Evolutionary conservation across 1,140 invertebrate genomes (phyloP).

Genomic region (Cecropterus lyciades): DNA sequence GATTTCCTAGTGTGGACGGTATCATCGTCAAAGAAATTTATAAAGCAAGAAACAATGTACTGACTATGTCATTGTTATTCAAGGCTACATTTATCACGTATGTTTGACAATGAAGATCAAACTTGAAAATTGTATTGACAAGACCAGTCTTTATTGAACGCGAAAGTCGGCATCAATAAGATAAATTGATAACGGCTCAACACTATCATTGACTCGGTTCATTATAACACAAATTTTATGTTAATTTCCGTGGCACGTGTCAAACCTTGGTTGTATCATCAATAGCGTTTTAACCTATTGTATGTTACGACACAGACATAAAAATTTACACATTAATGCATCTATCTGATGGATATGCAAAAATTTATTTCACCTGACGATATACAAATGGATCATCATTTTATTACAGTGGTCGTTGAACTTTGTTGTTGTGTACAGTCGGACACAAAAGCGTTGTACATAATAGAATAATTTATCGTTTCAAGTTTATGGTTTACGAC

Average conservation of each 20-base stretch:
- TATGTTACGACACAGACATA: slow-evolving; percentile 41
- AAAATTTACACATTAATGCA: slow-evolving; percentile 72
- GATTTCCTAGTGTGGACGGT: too few relatives aligned
- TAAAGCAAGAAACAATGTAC: background rate
- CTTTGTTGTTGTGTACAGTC: slow-evolving; percentile 47
- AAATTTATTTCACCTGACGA: slow-evolving; percentile 59
- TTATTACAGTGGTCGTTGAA: slow-evolving; percentile 51
- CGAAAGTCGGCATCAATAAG: background rate
- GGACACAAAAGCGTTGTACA: slow-evolving; percentile 42
- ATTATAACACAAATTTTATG: slow-evolving; percentile 57
- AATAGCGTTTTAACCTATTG: slow-evolving; percentile 26
- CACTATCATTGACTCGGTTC: slow-evolving; percentile 7
- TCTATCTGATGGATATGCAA: slow-evolving; percentile 76
- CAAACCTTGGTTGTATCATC: slow-evolving; percentile 31
- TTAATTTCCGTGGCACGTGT: slow-evolving; percentile 63
- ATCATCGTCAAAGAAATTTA: background rate
- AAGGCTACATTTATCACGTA: background rate
- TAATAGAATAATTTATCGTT: too few relatives aligned
- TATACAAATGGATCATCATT: slow-evolving; percentile 43
- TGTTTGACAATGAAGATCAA: slow-evolving; percentile 4
- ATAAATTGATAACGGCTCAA: slow-evolving; percentile 24
- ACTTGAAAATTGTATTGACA: slow-evolving; percentile 10
- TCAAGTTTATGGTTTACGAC: too few relatives aligned
- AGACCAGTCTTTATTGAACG: slow-evolving; percentile 5
- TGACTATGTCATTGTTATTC: background rate